Evolutionary conservation across 2,113 vertebrate genomes (phyloP), one percentile per base, ranked within the genome.

Genomic region (Bungarus multicinctus): DNA sequence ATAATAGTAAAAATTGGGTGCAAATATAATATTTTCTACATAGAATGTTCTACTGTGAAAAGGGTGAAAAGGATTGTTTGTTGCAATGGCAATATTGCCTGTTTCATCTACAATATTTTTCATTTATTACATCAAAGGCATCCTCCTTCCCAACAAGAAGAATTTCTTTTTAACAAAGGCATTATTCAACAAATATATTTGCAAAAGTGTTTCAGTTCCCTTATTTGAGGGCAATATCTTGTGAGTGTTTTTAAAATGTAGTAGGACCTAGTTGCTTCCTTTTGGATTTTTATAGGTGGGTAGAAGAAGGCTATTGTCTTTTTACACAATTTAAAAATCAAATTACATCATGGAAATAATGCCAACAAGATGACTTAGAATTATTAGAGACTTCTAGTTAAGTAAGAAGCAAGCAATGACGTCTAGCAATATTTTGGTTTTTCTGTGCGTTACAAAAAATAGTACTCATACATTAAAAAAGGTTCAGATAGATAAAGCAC

Each of bases 391-490:
- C 92, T 69, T 95, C 95, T 95, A 95, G 91, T 92, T 96, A 97
- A 96, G 96, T 93, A 96, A 95, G 96, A 96, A 97, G 91, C 50
- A 97, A 95, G 94, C 96, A 97, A 96, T 95, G 94, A 97, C 89
- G 95, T 96, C 96, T 95, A 93, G 95, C 94, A 95, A 96, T 94
- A 96, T 95, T 97, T 96, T 96, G 96, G 74, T 94, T 95, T 81
- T 95, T 91, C 91, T 96, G 96, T 95, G 95, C 94, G 94, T 97
- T 97, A 97, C 94, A 97, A 98, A 98, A 97, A 97, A 97, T 97
- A 97, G 96, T 96, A 97, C 97, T 97, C 95, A 94, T 97, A 97
- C 97, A 97, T 96, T 96, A 93, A 97, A 93, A 97, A 96, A 95
- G 50, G 96, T 95, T 97, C 96, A 96, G 90, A 96, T 96, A 95